Percentiles rank a stretch among this genome's conserved stretches.
Conservation (phyloP, 2,113 vertebrate species). For the Barbus barbus region DNA sequence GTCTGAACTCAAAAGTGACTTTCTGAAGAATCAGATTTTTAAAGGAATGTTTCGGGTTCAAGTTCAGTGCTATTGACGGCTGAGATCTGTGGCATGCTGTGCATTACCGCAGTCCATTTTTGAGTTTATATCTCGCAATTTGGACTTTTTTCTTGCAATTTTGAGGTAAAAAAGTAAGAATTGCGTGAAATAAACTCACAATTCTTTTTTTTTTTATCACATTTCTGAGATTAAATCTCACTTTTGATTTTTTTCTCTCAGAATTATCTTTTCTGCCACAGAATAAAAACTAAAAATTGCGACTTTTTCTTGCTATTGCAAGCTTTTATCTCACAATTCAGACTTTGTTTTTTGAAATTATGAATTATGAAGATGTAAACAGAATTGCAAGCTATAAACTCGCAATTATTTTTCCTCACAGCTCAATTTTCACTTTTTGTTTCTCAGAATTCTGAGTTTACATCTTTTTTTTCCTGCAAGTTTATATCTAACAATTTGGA, state of each 20-base stretch:
- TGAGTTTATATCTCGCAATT: not conserved
- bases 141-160: not conserved
- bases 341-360: too few relatives aligned
- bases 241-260: too few relatives aligned
- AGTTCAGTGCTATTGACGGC: not conserved
- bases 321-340: not conserved
- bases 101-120: not conserved
- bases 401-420: too few relatives aligned
- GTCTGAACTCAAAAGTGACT: not conserved
- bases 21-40: not conserved
- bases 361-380: too few relatives aligned
- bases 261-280: too few relatives aligned
- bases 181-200: not conserved
- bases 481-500: too few relatives aligned
- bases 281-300: too few relatives aligned
- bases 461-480: too few relatives aligned
- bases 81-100: not conserved
- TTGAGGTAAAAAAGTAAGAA: not conserved
- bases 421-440: too few relatives aligned
- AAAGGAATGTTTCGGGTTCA: slow-evolving; percentile 20
- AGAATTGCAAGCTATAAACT: not conserved
- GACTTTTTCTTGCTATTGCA: not conserved
- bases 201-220: not conserved
- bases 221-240: too few relatives aligned
- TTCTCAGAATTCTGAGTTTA: too few relatives aligned